phyloP scores from a whole-genome alignment of 2,113 vertebrate genomes.

The Ceyx melanurus region DNA sequence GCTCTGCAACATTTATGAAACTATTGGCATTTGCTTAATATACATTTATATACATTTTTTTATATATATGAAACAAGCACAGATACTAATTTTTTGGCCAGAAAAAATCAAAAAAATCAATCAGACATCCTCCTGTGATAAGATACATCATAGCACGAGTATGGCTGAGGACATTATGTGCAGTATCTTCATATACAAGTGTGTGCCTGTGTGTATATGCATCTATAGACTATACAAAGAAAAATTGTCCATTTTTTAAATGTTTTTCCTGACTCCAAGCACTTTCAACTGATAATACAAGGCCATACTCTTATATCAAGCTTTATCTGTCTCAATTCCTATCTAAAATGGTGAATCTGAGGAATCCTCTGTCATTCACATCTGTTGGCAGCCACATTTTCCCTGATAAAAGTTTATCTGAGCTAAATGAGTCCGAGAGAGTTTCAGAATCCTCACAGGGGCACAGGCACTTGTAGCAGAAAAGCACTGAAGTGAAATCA shows the following conservation, averaged over 20 bases:
- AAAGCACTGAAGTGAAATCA: constrained; percentile 25
- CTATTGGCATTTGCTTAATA: background rate
- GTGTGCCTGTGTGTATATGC: background rate
- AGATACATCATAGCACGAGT: background rate
- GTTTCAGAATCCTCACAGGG: background rate
- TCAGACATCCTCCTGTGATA: background rate
- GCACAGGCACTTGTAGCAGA: background rate
- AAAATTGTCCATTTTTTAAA: background rate
- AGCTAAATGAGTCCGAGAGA: background rate
- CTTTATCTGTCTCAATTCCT: background rate
- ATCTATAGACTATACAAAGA: background rate
- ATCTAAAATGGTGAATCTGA: background rate
- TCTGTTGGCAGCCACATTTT: background rate
- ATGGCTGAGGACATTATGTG: background rate
- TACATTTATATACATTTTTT: background rate
- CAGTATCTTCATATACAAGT: background rate
- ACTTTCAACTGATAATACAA: background rate
- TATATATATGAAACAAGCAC: background rate
- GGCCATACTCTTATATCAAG: background rate
- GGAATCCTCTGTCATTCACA: background rate
- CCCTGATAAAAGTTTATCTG: constrained; percentile 20
- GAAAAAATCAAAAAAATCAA: background rate
- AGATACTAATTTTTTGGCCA: background rate
- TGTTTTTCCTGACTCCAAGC: background rate
- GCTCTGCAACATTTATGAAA: background rate